Base-by-base conservation (phyloP, 2,888 invertebrate species). In the Coenonympha arcania region DNA sequence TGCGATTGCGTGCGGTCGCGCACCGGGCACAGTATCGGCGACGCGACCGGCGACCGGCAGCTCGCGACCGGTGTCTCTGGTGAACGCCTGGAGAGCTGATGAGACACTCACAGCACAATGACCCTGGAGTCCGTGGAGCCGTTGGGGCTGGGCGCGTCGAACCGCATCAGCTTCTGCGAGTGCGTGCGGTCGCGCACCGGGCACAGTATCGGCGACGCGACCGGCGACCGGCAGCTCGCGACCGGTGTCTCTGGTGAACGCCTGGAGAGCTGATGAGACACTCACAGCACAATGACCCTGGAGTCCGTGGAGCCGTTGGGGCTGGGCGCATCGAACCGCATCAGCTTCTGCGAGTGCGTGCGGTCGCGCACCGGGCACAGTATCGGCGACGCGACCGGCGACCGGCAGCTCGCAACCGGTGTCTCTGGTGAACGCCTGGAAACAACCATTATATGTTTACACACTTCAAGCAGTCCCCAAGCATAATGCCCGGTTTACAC, bases 121-220 rank as follows among this genome's bases (percentile, higher is more conserved):
- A 81, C 74, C 0, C 72, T 61, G 0, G 76, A 60, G 50, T 78
- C 76, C 0, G 85, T 85, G 20, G 82, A 71, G 0, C 85, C 85
- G 52, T 83, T 79, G 6, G 83, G 83, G 56, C 82, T 83, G 51
- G 85, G 85, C 31, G 82, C 79, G 63, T 82, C 78, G 61, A 77
- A 73, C 3, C 65, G 55, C 54, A 63, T 50, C 34, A 61, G 46
- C 13, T 55, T 31, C 24, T 59, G 60, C 13, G 57, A 50, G 3
- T 75, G 66, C 1, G 71, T 60, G n/a, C 5, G 4, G n/a, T 54
- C 62, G 11, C 54, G 40, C 4, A 41, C 11, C 3, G n/a, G 37
- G 22, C 24, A 50, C n/a, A n/a, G n/a, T n/a, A 16, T 39, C 3
- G 53, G 53, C 2, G 53, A 50, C 3, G 9, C 42, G 1, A 46